phyloP scores from a whole-genome alignment of 1,140 invertebrate species.

The Platyscapa corneri region DNA sequence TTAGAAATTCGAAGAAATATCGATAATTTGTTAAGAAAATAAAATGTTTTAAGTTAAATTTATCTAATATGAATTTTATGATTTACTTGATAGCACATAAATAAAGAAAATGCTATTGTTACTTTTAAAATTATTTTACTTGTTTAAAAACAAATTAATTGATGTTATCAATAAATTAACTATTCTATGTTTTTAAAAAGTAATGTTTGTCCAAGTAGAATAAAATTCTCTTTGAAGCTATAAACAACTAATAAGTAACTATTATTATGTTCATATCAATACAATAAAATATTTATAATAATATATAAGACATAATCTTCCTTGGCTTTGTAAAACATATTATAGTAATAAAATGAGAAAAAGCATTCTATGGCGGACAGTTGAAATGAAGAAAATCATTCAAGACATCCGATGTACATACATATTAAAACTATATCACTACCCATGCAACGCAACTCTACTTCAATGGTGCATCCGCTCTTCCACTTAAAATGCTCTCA shows the following conservation, averaged over 20 bases:
- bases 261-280: not conserved
- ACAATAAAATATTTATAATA: not conserved
- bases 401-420: slow-evolving; percentile 6
- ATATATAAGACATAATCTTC: not conserved
- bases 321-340: not conserved
- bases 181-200: too few relatives aligned
- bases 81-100: too few relatives aligned
- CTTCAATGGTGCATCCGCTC: not conserved
- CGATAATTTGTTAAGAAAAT: not conserved
- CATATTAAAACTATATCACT: slow-evolving; percentile 38
- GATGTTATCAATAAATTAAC: too few relatives aligned
- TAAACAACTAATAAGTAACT: not conserved
- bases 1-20: not conserved
- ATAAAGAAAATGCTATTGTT: too few relatives aligned
- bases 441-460: not conserved
- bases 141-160: too few relatives aligned
- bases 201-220: too few relatives aligned
- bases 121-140: too few relatives aligned
- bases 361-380: not conserved
- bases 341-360: not conserved
- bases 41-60: too few relatives aligned
- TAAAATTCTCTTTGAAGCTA: too few relatives aligned
- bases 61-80: too few relatives aligned
- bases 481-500: not conserved
- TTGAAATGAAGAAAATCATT: not conserved